These are phyloP conservation scores for Bombus waltoni DNA, from an alignment of 1,140 invertebrate genomes.

Conservation along the genomic window DNA sequence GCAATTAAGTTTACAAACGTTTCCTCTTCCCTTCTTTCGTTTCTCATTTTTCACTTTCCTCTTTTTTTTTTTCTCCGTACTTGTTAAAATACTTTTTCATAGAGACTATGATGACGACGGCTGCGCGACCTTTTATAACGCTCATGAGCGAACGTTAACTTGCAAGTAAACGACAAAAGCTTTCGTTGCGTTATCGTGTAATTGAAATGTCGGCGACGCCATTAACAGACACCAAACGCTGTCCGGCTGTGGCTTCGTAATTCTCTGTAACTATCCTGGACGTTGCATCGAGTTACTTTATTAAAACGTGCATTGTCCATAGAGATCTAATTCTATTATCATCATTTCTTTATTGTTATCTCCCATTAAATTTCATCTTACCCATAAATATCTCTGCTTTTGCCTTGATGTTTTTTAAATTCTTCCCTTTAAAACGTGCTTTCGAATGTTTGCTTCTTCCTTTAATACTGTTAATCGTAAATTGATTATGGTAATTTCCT, in stretches of 20 bases:
- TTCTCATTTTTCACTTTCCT: not conserved
- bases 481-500: no score
- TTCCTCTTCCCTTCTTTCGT: not conserved
- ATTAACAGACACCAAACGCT: conserved; percentile 28
- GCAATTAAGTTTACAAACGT: conserved; percentile 3
- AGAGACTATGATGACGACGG: not conserved
- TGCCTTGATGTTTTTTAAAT: no score
- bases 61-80: not conserved
- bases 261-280: conserved; percentile 32
- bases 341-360: not conserved
- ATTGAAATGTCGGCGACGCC: conserved; percentile 52
- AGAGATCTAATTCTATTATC: conserved; percentile 31
- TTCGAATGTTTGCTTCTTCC: not conserved
- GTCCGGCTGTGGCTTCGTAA: conserved; percentile 26
- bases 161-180: conserved; percentile 13
- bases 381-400: not conserved
- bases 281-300: conserved; percentile 33
- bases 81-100: not conserved
- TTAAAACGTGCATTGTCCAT: conserved; percentile 33
- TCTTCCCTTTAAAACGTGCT: not conserved
- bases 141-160: not conserved
- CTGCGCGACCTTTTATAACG: not conserved
- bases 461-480: no score
- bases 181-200: conserved; percentile 51
- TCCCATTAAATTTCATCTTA: not conserved